phyloP scores from a whole-genome alignment of 2,113 vertebrate species.

The Seriola aureovittata region DNA sequence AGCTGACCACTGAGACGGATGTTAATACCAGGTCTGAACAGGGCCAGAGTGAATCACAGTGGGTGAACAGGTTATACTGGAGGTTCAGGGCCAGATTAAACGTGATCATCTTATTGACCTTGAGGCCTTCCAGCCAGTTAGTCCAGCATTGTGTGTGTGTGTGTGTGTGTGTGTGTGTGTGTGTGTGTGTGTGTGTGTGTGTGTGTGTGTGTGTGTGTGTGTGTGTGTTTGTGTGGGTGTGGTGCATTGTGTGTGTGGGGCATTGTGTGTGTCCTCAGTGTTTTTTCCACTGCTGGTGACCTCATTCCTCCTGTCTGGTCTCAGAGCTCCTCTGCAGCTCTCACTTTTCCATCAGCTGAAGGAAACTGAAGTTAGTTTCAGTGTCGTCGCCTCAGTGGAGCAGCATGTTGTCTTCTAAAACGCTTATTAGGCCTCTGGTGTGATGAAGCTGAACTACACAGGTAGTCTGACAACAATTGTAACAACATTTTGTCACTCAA shows the following conservation, averaged over 20 bases:
- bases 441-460: neutral
- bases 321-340: constrained; percentile 27
- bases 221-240: neutral
- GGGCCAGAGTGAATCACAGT: no score
- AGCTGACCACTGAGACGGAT: no score
- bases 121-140: no score
- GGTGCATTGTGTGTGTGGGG: neutral
- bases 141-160: neutral
- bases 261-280: constrained; percentile 1
- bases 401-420: constrained; percentile 38
- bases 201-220: constrained; percentile 4
- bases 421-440: neutral
- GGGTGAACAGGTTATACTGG: no score
- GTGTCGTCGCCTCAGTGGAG: constrained; percentile 38
- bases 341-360: constrained; percentile 55
- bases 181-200: neutral
- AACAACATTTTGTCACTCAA: neutral
- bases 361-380: constrained; percentile 30
- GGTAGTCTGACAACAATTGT: neutral
- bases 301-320: constrained; percentile 27
- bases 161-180: neutral
- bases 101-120: no score
- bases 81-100: no score
- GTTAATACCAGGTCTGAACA: no score
- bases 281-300: constrained; percentile 22